phyloP scores from a whole-genome alignment of 2,113 vertebrate species.

The Taurulus bubalis region DNA sequence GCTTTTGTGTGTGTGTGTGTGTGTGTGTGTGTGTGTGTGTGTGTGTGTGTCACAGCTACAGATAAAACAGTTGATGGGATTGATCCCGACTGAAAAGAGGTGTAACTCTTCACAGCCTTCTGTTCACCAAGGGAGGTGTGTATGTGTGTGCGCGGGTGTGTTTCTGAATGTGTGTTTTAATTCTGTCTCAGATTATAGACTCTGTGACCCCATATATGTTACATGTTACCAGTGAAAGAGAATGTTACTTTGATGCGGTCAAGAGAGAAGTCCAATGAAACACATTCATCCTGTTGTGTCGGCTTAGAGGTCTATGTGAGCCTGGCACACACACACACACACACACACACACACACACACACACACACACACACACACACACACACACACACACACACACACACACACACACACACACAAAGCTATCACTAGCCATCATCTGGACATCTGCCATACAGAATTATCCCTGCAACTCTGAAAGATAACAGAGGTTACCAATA shows the following conservation, averaged over 20 bases:
- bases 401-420: constrained; percentile 11
- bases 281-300: constrained; percentile 48
- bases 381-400: constrained; percentile 29
- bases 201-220: constrained; percentile 13
- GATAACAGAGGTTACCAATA: constrained; percentile 68
- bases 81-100: constrained; percentile 43
- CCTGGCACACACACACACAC: constrained; percentile 17
- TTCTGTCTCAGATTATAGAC: constrained; percentile 9
- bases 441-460: constrained; percentile 68
- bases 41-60: constrained; percentile 53
- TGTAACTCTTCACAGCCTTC: constrained; percentile 24
- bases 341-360: constrained; percentile 1
- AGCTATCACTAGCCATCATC: constrained; percentile 63
- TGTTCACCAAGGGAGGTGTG: background rate
- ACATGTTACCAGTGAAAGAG: constrained; percentile 35
- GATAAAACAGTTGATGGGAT: constrained; percentile 52
- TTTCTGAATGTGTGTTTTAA: background rate
- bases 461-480: constrained; percentile 58
- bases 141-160: background rate
- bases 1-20: constrained; percentile 43
- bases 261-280: constrained; percentile 61
- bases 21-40: constrained; percentile 52
- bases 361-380: constrained; percentile 7
- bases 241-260: constrained; percentile 49
- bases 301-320: constrained; percentile 25